These are phyloP conservation scores for Trachemys scripta DNA, from an alignment of 2,113 vertebrate species.

Conservation along the genomic window DNA sequence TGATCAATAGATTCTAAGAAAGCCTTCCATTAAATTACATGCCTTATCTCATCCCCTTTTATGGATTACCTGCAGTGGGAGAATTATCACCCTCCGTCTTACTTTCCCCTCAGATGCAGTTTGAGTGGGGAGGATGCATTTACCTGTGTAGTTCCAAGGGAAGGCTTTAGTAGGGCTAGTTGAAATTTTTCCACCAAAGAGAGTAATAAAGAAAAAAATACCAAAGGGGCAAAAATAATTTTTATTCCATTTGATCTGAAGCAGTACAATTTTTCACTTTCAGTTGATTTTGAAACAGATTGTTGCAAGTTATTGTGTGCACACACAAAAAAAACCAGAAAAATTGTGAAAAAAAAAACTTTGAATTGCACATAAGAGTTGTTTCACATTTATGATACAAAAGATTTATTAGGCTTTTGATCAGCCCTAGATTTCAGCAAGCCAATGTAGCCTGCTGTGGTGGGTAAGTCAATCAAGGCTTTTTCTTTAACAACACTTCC, in stretches of 20 bases:
- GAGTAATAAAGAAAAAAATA: neutral
- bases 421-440: neutral
- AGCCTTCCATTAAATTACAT: neutral
- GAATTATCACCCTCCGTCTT: neutral
- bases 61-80: neutral
- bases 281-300: neutral
- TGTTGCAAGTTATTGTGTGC: neutral
- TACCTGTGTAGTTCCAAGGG: neutral
- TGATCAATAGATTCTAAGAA: neutral
- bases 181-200: neutral
- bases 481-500: neutral
- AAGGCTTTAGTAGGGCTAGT: neutral
- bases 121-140: neutral
- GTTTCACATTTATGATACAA: neutral
- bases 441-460: neutral
- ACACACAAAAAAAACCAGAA: neutral
- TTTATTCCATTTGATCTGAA: neutral
- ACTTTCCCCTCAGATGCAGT: neutral
- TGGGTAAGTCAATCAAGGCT: neutral
- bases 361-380: neutral
- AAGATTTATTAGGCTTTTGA: neutral
- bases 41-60: neutral
- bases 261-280: neutral
- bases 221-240: neutral
- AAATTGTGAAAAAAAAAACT: neutral